A percentile compares a stretch with the other conserved stretches of the same genome.
Conservation (phyloP, 92 coral and sea anemone species). For the Palythoa grandiflora region DNA sequence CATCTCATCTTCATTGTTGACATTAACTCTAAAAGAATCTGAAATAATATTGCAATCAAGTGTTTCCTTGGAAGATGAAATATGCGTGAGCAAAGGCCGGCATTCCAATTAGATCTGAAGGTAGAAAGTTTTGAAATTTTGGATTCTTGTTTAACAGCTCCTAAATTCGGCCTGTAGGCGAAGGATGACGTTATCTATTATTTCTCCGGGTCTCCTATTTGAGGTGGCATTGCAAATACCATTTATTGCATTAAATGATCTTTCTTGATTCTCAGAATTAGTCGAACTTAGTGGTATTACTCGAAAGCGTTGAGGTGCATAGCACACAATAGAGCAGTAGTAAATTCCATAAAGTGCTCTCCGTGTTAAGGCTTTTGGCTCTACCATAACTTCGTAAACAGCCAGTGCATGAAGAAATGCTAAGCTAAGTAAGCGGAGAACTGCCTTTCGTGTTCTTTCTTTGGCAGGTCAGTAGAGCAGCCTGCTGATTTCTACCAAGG, state of each 20-base stretch:
- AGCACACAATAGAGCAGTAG: conserved; percentile 43
- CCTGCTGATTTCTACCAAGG: conserved; percentile 44
- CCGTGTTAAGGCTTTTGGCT: conserved; percentile 25
- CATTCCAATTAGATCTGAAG: no score
- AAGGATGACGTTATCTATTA: conserved; percentile 34
- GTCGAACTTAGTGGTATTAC: background rate
- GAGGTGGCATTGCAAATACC: conserved; percentile 36
- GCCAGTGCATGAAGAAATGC: conserved; percentile 37
- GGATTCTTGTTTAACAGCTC: conserved; percentile 26
- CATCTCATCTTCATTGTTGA: no score
- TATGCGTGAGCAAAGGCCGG: no score
- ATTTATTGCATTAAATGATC: conserved; percentile 32
- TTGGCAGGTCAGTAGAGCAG: conserved; percentile 30
- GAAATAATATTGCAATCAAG: no score
- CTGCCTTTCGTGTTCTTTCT: conserved; percentile 18
- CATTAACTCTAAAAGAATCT: no score
- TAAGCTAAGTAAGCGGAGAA: conserved; percentile 41
- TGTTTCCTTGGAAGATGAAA: no score
- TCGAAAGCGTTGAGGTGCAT: conserved; percentile 8
- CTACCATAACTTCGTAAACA: conserved; percentile 22
- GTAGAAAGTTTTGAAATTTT: conserved; percentile 36
- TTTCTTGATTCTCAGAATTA: conserved; percentile 47
- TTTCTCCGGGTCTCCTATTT: conserved; percentile 34
- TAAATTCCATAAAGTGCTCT: conserved; percentile 62
- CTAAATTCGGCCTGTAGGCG: conserved; percentile 47